Evolutionary conservation across 2,888 invertebrate species (phyloP), one percentile per base, ranked within the genome.

Genomic region (Synergus itoensis): DNA sequence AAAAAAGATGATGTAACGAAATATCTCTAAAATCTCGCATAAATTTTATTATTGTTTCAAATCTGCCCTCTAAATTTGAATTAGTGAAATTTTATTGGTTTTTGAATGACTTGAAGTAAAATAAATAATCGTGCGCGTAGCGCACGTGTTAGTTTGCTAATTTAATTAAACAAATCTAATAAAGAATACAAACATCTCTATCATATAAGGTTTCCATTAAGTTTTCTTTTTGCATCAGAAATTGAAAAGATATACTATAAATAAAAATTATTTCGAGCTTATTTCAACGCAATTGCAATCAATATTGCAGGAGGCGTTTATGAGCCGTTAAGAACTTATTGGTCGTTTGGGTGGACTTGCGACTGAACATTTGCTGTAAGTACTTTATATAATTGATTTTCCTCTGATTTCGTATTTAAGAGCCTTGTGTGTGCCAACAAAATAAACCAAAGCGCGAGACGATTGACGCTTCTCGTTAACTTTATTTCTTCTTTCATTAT

Each of bases 351-450:
- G 18, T 18, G 57, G 57, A 57, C 18, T 57, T 57, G 67, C 36
- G n/a, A 48, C 28, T 69, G 48, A 69, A 69, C 67, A 45, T 45
- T 69, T 45, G 69, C 28, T 45, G 69, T 69, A 69, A 69, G 69
- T 48, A 69, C 69, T 69, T 48, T 69, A 69, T 69, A 48, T 48
- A 69, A 69, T 69, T 69, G 69, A 69, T 45, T 69, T 69, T 48
- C n/a, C 48, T 45, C 14, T 45, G 69, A 69, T 69, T 69, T 18
- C 43, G 28, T 43, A 45, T 28, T 69, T 69, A 69, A 69, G 28
- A 28, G 69, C 28, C 28, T 43, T 9, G 4, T 18, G 11, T 45
- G 18, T 21, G 18, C 18, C 48, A 69, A 69, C 48, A 69, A 69
- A 69, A 69, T 48, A 45, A 69, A 48, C 69, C 18, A 12, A 45